Conservation (phyloP, 2,113 vertebrate genomes). For the human (Homo sapiens) region GRCh38 chr4:80070501-80071000, state of each 20-base stretch:
- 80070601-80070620: conserved; percentile 53
- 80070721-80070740: conserved; percentile 75
- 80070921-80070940: conserved; percentile 58
- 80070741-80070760: conserved; percentile 68
- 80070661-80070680: conserved; percentile 60
- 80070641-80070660: conserved; percentile 57
- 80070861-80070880: neutral
- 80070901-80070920: neutral
- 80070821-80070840: conserved; percentile 72
- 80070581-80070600: conserved; percentile 59
- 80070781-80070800: conserved; percentile 75
- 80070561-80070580: conserved; percentile 49
- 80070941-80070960: conserved; percentile 58
- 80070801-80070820: conserved; percentile 60
- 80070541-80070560: conserved; percentile 53
- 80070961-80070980: conserved; percentile 44
- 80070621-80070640: conserved; percentile 65
- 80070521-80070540: conserved; percentile 60
- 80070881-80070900: neutral
- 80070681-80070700: conserved; percentile 67
- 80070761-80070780: conserved; percentile 72
- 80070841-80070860: conserved; percentile 44
- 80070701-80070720: conserved; percentile 75
- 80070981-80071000: conserved; percentile 57
- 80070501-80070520: conserved; percentile 1